Conservation (phyloP, 2,113 vertebrate genomes). For the Mustela nigripes region DNA sequence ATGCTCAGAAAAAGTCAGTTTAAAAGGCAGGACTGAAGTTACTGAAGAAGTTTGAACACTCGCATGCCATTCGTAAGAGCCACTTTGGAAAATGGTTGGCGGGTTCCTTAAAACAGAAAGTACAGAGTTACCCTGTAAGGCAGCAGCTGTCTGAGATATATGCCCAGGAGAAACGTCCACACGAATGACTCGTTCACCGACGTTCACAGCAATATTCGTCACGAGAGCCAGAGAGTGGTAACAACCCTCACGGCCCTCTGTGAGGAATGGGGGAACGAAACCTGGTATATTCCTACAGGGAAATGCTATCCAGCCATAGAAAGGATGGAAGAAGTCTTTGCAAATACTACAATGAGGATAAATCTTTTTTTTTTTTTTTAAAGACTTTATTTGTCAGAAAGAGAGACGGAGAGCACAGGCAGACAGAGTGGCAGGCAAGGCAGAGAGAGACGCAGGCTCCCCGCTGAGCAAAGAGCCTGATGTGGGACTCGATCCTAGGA, state of each 20-base stretch:
- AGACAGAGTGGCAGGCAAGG: too few relatives aligned
- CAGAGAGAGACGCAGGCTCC: too few relatives aligned
- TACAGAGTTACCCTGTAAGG: neutral
- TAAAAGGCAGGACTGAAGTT: neutral
- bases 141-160: neutral
- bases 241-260: rapidly evolving
- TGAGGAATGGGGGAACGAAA: neutral
- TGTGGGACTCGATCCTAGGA: neutral
- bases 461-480: rapidly evolving
- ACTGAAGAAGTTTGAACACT: neutral
- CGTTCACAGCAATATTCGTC: neutral
- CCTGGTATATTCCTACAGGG: rapidly evolving
- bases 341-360: too few relatives aligned
- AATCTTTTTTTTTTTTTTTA: too few relatives aligned
- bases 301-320: neutral
- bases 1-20: neutral
- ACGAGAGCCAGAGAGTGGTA: too few relatives aligned
- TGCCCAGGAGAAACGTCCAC: neutral
- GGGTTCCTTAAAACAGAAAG: neutral
- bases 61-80: neutral
- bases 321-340: too few relatives aligned
- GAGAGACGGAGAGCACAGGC: too few relatives aligned
- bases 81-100: neutral
- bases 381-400: too few relatives aligned
- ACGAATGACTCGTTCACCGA: neutral